A percentile compares a stretch with the other conserved stretches of the same genome.
phyloP scores from a whole-genome alignment of 2,888 invertebrate genomes.

The Drosophila quinaria region DNA sequence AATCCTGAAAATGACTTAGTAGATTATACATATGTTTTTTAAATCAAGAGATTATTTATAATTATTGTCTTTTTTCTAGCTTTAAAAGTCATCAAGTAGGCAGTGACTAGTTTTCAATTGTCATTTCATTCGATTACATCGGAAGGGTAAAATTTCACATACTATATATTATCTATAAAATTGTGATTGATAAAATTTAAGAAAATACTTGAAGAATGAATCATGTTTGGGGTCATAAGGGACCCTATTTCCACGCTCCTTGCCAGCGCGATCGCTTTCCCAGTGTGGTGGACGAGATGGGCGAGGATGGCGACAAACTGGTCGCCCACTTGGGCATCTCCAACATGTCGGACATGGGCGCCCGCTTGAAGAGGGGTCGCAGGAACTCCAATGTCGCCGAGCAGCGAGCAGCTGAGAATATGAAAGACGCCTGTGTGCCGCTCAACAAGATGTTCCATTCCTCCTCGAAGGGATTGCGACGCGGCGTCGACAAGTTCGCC shows the following conservation, averaged over 20 bases:
- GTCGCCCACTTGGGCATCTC: constrained; percentile 39
- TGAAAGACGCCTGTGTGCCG: constrained; percentile 22
- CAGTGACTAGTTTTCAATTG: neutral
- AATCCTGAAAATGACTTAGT: too few species aligned
- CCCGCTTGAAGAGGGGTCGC: constrained; percentile 35
- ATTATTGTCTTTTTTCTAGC: too few species aligned
- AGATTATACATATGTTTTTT: too few species aligned
- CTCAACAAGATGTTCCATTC: constrained; percentile 34
- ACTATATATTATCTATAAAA: neutral
- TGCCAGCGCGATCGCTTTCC: constrained; percentile 46
- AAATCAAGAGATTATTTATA: too few species aligned
- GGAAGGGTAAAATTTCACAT: neutral
- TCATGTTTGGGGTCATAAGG: constrained; percentile 29
- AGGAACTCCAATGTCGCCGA: neutral
- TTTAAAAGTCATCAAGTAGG: neutral
- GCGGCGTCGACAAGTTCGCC: constrained; percentile 46
- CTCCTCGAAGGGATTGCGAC: constrained; percentile 23
- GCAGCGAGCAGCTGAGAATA: constrained; percentile 25
- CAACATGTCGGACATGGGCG: constrained; percentile 43
- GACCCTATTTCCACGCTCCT: constrained; percentile 46
- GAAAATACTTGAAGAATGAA: constrained; percentile 30
- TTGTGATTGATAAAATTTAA: neutral
- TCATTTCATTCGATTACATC: neutral
- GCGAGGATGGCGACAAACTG: constrained; percentile 35
- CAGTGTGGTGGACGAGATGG: constrained; percentile 40